Percentiles rank a stretch among this genome's conserved stretches.
These are phyloP conservation scores for Plodia interpunctella DNA, from an alignment of 1,140 invertebrate genomes.

Conservation along the genomic window DNA sequence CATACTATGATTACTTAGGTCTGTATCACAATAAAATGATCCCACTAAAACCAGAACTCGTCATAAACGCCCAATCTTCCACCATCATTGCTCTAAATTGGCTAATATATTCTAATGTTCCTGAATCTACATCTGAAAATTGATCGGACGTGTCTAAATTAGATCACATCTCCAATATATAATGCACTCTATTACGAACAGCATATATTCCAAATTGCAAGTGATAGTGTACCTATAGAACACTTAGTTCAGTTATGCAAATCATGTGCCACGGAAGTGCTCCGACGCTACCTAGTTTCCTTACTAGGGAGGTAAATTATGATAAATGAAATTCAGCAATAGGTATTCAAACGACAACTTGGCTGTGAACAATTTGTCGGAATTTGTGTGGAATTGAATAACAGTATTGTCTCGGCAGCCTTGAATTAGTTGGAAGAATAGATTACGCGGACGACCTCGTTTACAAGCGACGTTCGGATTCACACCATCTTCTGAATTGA, in stretches of 20 bases:
- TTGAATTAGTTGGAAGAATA: neutral
- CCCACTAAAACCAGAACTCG: conserved; percentile 5
- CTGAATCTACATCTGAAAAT: conserved; percentile 52
- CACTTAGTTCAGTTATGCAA: conserved; percentile 59
- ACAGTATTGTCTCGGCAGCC: neutral
- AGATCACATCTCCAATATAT: conserved; percentile 21
- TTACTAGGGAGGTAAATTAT: conserved; percentile 60
- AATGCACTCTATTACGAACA: conserved; percentile 21
- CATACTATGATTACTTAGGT: too few relatives aligned
- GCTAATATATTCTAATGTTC: conserved; percentile 52
- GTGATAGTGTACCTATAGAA: conserved; percentile 11
- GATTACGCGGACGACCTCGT: conserved; percentile 5
- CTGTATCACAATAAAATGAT: too few relatives aligned
- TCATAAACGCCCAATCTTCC: conserved; percentile 6
- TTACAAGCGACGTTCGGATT: neutral
- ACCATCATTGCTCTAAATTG: conserved; percentile 21
- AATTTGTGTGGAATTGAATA: conserved; percentile 26
- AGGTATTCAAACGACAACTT: conserved; percentile 24
- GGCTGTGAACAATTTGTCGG: conserved; percentile 12
- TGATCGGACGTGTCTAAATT: conserved; percentile 48
- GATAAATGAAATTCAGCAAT: conserved; percentile 57
- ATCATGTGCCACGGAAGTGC: conserved; percentile 54
- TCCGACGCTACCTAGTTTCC: conserved; percentile 56
- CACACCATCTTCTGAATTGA: neutral
- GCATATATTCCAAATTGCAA: conserved; percentile 25